Conservation (phyloP, 2,113 vertebrate genomes). For the Rhombomys opimus region DNA sequence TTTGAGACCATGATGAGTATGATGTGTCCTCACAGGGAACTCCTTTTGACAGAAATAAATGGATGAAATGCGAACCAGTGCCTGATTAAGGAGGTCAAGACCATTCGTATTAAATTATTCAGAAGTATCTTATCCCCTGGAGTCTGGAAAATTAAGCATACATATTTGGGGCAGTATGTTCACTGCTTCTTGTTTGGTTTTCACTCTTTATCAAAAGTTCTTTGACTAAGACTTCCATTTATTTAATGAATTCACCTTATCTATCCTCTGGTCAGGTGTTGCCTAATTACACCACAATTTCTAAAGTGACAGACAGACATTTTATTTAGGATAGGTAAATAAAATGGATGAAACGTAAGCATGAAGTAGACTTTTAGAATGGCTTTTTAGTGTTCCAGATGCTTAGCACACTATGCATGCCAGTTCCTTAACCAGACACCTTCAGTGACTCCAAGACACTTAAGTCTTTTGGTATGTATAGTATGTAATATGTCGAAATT, state of each 20-base stretch:
- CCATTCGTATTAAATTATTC: background rate
- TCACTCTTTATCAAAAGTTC: background rate
- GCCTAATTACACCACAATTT: background rate
- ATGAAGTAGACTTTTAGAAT: background rate
- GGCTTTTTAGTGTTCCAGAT: background rate
- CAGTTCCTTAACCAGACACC: background rate
- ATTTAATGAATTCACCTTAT: background rate
- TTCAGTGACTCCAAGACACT: background rate
- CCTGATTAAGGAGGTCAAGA: conserved; percentile 20
- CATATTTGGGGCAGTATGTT: background rate
- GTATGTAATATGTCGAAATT: background rate
- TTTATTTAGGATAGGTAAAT: background rate
- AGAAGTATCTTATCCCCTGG: background rate
- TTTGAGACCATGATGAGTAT: background rate
- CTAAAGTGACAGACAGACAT: background rate
- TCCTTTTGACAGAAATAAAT: conserved; percentile 60
- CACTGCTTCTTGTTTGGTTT: background rate
- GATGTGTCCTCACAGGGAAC: conserved; percentile 18
- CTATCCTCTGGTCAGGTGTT: background rate
- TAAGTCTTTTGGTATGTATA: background rate
- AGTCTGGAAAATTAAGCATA: background rate
- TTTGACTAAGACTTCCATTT: background rate
- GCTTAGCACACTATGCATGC: background rate
- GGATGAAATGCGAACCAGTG: conserved; percentile 51
- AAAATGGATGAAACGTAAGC: background rate